Base-by-base conservation (phyloP, 2,113 vertebrate species). In the Apus apus region DNA sequence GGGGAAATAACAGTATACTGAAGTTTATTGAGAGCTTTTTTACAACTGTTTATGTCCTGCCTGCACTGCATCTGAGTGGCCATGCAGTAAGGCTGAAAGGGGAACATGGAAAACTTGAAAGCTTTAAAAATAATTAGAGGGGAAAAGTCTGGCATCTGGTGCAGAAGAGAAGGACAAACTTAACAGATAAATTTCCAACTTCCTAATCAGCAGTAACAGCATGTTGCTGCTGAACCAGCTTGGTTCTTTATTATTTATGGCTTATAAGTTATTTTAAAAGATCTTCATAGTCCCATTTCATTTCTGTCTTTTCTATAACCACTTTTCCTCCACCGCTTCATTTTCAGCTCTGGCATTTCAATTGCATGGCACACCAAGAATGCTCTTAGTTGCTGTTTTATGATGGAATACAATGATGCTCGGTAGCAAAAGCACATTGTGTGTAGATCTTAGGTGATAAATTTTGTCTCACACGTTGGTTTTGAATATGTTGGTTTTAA, bases 401-500 rank as follows among this genome's bases (percentile, higher is more conserved):
- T n/a, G 71, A 46, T 50, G 18, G 62, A 6, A 29, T 27, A 15
- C 51, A 9, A 48, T 79, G 32, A 5, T 19, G 32, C 71, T 79
- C 56, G 16, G 54, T 9, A 51, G 68, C 19, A 4, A 11, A 58
- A 87, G 48, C n/a, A 64, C 73, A 14, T 13, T 71, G 66, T 57
- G 45, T 67, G 68, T 53, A 27, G 80, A 50, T 68, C 53, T 45
- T 13, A 50, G 77, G 73, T 46, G 87, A 64, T 50, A 3, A 3
- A 13, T 66, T 96, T 81, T 70, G 36, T 60, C 57, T 90, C 30
- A 1, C 58, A 9, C 18, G 0, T 19, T 21, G 71, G 13, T 43
- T 96, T 60, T 56, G 85, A 48, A 22, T 93, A 34, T 54, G 75
- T 83, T 34, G 27, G 5, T 91, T 85, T 90, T 58, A 68, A 92